Evolutionary conservation across 2,888 invertebrate genomes (phyloP).

Genomic region (Callinectes sapidus): DNA sequence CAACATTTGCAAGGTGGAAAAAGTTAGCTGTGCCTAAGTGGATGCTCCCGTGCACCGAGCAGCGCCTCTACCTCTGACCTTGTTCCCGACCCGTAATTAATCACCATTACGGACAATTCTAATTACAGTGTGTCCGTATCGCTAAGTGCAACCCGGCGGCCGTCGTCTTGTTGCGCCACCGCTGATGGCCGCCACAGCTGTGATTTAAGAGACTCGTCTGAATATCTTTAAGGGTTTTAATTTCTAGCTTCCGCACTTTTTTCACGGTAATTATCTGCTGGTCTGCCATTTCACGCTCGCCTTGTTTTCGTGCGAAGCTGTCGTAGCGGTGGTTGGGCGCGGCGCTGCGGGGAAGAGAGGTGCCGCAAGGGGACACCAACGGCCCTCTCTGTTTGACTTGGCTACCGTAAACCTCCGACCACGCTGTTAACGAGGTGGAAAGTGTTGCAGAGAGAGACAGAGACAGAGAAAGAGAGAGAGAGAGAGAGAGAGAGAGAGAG

Average conservation of each 20-base stretch:
- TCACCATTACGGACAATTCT: slow-evolving; percentile 64
- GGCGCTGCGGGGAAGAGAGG: neutral
- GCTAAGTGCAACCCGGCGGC: slow-evolving; percentile 57
- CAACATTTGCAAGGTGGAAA: slow-evolving; percentile 58
- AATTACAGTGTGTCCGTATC: slow-evolving; percentile 57
- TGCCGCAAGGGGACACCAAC: slow-evolving; percentile 9
- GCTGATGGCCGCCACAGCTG: slow-evolving; percentile 41
- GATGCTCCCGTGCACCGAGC: slow-evolving; percentile 56
- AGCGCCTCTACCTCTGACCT: slow-evolving; percentile 64
- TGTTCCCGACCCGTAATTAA: slow-evolving; percentile 62
- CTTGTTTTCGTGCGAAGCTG: slow-evolving; percentile 55
- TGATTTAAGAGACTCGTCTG: slow-evolving; percentile 52
- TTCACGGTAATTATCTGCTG: slow-evolving; percentile 55
- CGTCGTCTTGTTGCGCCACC: slow-evolving; percentile 38
- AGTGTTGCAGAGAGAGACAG: slow-evolving; percentile 17
- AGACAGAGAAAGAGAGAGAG: slow-evolving; percentile 5
- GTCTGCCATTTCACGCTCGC: slow-evolving; percentile 55
- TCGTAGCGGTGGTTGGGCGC: slow-evolving; percentile 42
- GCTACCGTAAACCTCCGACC: neutral
- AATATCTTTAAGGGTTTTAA: slow-evolving; percentile 59
- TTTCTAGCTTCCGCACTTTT: slow-evolving; percentile 47
- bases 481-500: neutral
- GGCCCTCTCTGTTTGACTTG: neutral
- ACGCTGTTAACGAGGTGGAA: slow-evolving; percentile 29
- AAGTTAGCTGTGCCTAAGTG: slow-evolving; percentile 41